Evolutionary conservation across 35 echinoderm and acorn worm genomes (phyloP), one percentile per base, ranked within the genome.

Genomic region (Apostichopus japonicus): DNA sequence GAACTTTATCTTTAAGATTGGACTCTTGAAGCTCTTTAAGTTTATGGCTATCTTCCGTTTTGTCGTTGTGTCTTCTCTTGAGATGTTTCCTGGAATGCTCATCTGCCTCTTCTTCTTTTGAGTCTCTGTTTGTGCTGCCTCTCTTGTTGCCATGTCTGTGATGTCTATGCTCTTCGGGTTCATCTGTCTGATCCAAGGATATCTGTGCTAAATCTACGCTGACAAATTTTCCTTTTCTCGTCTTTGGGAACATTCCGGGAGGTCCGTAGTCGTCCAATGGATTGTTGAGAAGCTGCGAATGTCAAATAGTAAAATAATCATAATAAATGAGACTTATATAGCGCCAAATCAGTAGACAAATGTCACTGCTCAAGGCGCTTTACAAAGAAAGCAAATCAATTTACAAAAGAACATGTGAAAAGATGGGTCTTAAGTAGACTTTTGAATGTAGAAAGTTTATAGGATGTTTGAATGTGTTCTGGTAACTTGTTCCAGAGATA

Each of bases 181-280:
- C n/a, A 58, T 51, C 15, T 59, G 55, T 23, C 10, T 61, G 33
- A 78, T 24, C 22, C 8, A 55, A 27, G 55, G 53, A n/a, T 56
- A 25, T 78, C 75, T 91, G 90, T 91, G 72, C 9, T 19, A 21
- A 77, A 10, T 58, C 53, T 55, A 73, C 13, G 63, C 4, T 33
- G 63, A 89, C 23, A 72, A 70, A 58, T 58, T 91, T 95, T 6
- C 92, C 91, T 92, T 93, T 93, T 72, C 92, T 95, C 54, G 92
- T 98, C 78, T 90, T 94, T 55, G 96, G 96, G 54, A 98, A 98
- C 73, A 93, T 92, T n/a, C 96, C 96, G 0, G 92, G 52, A 82
- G 62, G 77, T 53, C 67, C 65, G 8, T 77, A 73, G 27, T 93
- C 82, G 6, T 78, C 62, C 5, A 95, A 71, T 19, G 97, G 97